Evolutionary conservation across 2,113 vertebrate species (phyloP), one percentile per base, ranked within the genome.

Genomic region (Thryonomys swinderianus): DNA sequence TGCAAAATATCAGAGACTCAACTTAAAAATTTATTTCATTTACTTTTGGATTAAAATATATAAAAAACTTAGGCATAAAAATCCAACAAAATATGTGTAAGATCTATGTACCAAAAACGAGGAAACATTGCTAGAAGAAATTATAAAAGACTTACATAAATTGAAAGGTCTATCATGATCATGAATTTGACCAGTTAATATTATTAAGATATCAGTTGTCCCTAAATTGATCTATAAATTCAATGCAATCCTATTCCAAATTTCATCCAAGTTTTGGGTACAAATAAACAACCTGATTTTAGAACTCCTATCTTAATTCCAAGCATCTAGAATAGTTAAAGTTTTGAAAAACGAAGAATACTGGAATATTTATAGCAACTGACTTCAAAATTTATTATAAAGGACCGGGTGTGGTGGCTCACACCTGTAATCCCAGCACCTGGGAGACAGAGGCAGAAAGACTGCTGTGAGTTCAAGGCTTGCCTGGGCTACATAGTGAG

Each of bases 291-390:
- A 94, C 6, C 16, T 71, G 55, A 90, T 94, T 90, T 53, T 83
- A 94, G 82, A 95, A 79, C 84, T 69, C 20, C 84, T 32, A 66
- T 69, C 20, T 78, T 53, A 93, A 79, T 79, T 88, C 12, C 18
- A 84, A 80, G n/a, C 82, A 80, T 40, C 40, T 59, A 12, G 14
- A 96, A 66, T 67, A 90, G 90, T 87, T 30, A 71, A 69, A 92
- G 74, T 51, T 94, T 96, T 85, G 82, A 90, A 93, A 85, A 93
- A 79, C 23, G 67, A 16, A 81, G n/a, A 81, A 88, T 62, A 10
- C 71, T 91, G 53, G 45, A 89, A 76, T 88, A 89, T 48, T 83
- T 94, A 84, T 4, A 73, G 73, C 23, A 90, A 79, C 13, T 7
- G 7, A 90, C 48, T 83, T 92, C 23, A 90, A 93, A 40, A 67